Conservation (phyloP, 2,113 vertebrate genomes). For the Microcebus griseorufus region DNA sequence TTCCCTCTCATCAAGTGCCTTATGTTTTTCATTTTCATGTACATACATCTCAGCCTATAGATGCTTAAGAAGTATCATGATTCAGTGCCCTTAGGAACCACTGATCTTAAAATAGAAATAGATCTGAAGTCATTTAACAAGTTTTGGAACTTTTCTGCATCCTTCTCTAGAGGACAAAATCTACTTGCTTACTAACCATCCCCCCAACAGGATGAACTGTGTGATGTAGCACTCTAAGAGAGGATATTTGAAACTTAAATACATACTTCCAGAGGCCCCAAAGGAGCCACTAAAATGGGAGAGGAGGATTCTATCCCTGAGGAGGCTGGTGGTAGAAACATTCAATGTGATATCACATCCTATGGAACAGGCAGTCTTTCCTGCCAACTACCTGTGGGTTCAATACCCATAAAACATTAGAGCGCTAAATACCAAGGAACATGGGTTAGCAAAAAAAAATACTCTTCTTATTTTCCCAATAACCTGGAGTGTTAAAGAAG, state of each 20-base stretch:
- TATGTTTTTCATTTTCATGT: not conserved
- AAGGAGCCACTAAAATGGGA: not conserved
- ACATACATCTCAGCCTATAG: not conserved
- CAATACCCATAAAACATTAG: not conserved
- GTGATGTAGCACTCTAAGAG: not conserved
- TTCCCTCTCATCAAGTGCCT: not conserved
- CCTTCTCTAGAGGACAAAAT: not conserved
- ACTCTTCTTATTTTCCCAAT: not conserved
- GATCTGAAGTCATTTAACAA: not conserved
- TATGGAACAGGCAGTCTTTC: not conserved
- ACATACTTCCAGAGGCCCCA: not conserved
- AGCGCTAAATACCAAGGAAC: not conserved
- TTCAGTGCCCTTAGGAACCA: not conserved
- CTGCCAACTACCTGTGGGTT: not conserved
- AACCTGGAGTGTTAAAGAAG: not conserved
- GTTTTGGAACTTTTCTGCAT: not conserved
- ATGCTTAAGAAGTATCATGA: not conserved
- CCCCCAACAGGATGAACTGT: not conserved
- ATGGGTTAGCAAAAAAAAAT: not conserved
- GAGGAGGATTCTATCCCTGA: not conserved
- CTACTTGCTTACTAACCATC: not conserved
- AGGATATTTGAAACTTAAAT: slow-evolving; percentile 23
- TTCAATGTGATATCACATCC: not conserved
- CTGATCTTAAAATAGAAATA: not conserved
- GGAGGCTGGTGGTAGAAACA: not conserved